Base-by-base conservation (phyloP, 2,113 vertebrate genomes). In the Rafetus swinhoei region DNA sequence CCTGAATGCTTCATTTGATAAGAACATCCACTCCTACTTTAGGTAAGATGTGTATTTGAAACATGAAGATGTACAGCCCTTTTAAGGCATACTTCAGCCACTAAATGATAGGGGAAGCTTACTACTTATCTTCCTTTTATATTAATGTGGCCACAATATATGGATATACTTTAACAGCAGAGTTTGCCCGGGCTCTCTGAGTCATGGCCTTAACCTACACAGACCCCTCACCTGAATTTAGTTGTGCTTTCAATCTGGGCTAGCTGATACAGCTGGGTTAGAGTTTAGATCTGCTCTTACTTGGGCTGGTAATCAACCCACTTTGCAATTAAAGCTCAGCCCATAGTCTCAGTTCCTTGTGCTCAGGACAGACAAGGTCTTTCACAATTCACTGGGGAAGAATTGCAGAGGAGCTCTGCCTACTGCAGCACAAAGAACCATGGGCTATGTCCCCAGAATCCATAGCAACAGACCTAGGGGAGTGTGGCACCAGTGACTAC, bases 351-450 rank as follows among this genome's bases (percentile, higher is more conserved):
- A 39, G 3, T 81, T 54, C 35, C 69, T 19, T 2, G 1, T 10
- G 10, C 60, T 2, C 39, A 24, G 52, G 25, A 9, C 29, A 27
- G 21, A 25, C 52, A 21, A 76, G 7, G 9, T 39, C 56, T 79
- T 27, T 22, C 72, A 25, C n/a, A 76, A 45, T 25, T 76, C 39
- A 39, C 39, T 45, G 39, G 32, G 72, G 45, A 76, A 45, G 21
- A 45, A 76, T 18, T 10, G 35, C 22, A 24, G 35, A 74, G 35
- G 5, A 22, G 19, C 35, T 45, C 10, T 24, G 72, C 11, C 21
- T 39, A 62, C 53, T 2, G 2, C 11, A 7, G 25, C 2, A 1
- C 13, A 72, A 9, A 9, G 29, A 3, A 35, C 32, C 1, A 22
- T 25, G 25, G 88, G 88, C 80, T 32, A 45, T 5, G 76, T 18